phyloP scores from a whole-genome alignment of 1,140 invertebrate species.

The Pogonomyrmex californicus region DNA sequence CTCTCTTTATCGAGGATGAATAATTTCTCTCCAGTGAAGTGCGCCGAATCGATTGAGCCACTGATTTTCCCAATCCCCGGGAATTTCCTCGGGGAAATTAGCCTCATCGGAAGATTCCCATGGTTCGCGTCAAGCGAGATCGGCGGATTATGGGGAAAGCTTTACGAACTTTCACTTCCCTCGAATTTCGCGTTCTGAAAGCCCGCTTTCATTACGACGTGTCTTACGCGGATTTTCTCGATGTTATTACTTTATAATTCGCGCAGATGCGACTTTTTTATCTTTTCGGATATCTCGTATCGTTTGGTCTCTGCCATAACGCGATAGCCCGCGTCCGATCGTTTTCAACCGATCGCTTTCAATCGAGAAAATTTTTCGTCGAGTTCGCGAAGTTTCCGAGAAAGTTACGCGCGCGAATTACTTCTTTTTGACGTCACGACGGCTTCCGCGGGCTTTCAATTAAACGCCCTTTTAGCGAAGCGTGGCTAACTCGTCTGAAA shows the following conservation, averaged over 20 bases:
- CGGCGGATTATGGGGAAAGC: conserved; percentile 73
- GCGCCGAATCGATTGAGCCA: conserved; percentile 76
- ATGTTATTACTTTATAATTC: conserved; percentile 65
- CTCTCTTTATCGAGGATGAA: conserved; percentile 78
- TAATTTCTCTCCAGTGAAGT: conserved; percentile 73
- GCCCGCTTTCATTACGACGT: conserved; percentile 21
- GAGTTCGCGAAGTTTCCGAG: conserved; percentile 18
- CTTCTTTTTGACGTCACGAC: conserved; percentile 53
- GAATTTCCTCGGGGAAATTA: conserved; percentile 80
- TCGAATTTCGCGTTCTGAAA: conserved; percentile 51
- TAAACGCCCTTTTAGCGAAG: conserved; percentile 64
- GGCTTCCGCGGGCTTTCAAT: conserved; percentile 68
- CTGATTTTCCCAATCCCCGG: conserved; percentile 77
- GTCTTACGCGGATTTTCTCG: conserved; percentile 54
- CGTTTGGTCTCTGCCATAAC: conserved; percentile 1
- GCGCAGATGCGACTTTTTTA: background rate
- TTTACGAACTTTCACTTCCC: conserved; percentile 71
- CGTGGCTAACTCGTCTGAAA: conserved; percentile 62
- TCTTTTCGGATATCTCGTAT: background rate
- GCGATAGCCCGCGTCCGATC: conserved; percentile 6
- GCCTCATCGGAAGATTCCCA: conserved; percentile 78
- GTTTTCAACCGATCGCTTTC: background rate
- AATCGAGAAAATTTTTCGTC: conserved; percentile 52
- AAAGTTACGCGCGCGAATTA: conserved; percentile 41
- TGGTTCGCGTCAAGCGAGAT: conserved; percentile 75